phyloP scores from a whole-genome alignment of 2,888 invertebrate species.

The Apocheima hispidaria region DNA sequence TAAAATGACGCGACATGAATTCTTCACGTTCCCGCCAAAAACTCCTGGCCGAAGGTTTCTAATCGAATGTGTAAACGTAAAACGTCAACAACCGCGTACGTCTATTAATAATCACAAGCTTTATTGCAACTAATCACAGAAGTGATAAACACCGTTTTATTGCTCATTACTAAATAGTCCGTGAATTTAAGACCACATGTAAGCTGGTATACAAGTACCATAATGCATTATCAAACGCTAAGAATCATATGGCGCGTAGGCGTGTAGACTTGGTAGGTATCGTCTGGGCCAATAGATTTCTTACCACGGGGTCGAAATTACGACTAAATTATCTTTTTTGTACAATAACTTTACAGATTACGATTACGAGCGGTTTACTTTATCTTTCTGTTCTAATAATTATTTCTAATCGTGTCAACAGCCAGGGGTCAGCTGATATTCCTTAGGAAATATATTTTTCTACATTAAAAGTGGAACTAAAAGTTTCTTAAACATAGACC shows the following conservation, averaged over 20 bases:
- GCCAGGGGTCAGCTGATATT: no score
- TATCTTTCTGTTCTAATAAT: no score
- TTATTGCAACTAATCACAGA: slow-evolving; percentile 3
- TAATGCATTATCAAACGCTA: slow-evolving; percentile 1
- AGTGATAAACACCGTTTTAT: not conserved
- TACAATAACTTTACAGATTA: not conserved
- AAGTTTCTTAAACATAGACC: no score
- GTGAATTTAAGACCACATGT: not conserved
- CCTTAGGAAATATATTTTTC: no score
- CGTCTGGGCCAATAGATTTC: slow-evolving; percentile 16
- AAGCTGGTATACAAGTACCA: not conserved
- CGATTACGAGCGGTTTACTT: no score
- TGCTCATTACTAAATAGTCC: not conserved
- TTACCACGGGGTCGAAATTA: slow-evolving; percentile 13
- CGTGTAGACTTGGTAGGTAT: slow-evolving; percentile 5
- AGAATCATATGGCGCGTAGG: slow-evolving; percentile 9
- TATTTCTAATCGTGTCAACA: no score
- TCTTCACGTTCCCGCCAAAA: no score
- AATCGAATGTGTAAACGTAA: not conserved
- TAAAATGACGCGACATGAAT: no score
- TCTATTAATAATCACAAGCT: not conserved
- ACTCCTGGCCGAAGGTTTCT: not conserved
- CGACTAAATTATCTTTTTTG: not conserved
- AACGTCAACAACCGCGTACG: not conserved
- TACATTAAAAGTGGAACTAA: no score